phyloP scores from a whole-genome alignment of 2,888 invertebrate genomes.

The Andrena minutula region DNA sequence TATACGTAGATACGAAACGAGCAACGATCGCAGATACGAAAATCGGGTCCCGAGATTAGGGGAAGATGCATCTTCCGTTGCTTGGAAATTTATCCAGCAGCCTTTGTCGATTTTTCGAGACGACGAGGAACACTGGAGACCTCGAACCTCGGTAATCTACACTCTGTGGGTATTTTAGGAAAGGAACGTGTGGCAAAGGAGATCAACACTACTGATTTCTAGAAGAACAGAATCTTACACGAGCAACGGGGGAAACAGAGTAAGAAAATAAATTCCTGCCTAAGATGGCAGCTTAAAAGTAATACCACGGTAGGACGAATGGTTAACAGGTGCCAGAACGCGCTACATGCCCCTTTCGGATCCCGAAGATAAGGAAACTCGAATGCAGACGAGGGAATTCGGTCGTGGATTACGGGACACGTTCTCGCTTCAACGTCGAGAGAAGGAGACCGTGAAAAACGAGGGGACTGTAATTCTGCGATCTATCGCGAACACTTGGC shows the following conservation, averaged over 20 bases:
- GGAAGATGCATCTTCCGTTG: conserved; percentile 26
- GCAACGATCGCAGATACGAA: conserved; percentile 47
- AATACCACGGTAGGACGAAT: background rate
- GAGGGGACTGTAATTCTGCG: background rate
- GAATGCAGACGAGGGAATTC: conserved; percentile 19
- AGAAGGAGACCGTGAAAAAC: background rate
- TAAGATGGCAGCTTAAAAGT: conserved; percentile 26
- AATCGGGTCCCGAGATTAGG: conserved; percentile 47
- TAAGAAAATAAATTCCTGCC: background rate
- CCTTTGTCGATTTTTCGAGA: background rate
- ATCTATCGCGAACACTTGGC: background rate
- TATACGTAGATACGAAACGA: conserved; percentile 21
- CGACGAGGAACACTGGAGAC: background rate
- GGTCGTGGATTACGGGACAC: conserved; percentile 12
- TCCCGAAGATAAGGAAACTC: conserved; percentile 1
- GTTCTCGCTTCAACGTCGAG: conserved; percentile 17
- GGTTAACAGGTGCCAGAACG: conserved; percentile 12
- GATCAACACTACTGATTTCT: no score
- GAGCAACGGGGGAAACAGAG: background rate
- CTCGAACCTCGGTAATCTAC: background rate
- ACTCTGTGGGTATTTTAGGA: background rate
- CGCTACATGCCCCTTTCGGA: background rate
- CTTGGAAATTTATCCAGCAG: conserved; percentile 21
- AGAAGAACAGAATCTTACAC: no score
- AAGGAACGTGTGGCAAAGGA: background rate